Evolutionary conservation across 2,888 invertebrate genomes (phyloP), one percentile per base, ranked within the genome.

Genomic region (Torymus texanus): DNA sequence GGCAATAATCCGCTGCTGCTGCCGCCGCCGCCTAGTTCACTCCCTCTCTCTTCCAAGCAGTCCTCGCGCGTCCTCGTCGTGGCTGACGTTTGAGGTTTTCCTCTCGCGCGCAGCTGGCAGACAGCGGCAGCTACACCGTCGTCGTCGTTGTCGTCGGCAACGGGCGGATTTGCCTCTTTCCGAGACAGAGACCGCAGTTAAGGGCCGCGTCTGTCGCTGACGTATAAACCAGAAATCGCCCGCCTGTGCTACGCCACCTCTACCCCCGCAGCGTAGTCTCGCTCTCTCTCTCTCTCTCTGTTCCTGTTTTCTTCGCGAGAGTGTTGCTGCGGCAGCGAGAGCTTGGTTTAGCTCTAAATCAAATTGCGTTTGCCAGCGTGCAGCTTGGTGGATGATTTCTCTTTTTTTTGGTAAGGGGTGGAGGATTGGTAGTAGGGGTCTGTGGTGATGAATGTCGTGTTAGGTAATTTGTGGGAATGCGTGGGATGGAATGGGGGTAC

Each of bases 151-250:
- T 2, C 72, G 72, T 78, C 77, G 74, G 68, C 62, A 77, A 67
- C 51, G 61, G 4, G 71, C 61, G 29, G 62, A 66, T 79, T 75
- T 56, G 65, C 68, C 74, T 63, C 59, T 71, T 75, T 66, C 71
- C 71, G 55, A 71, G 75, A 75, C 50, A 55, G 65, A 72, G 71
- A 55, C 71, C 79, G 51, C 75, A 51, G 75, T 61, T 70, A 51
- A 16, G 61, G 61, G 21, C 14, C 59, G 56, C 71, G 71, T 50
- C 75, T 79, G 79, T 51, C 71, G 74, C 63, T 79, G 79, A 79
- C 79, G 79, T 58, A 66, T 71, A 79, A 68, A 70, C 68, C 79
- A 71, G 65, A 71, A 71, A 79, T 79, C 71, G 59, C 50, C 29
- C 29, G 12, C 58, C 4, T 51, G 18, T n/a, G 18, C 70, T 21